phyloP scores from a whole-genome alignment of 1,140 invertebrate genomes.

The Doryteuthis pealeii region DNA sequence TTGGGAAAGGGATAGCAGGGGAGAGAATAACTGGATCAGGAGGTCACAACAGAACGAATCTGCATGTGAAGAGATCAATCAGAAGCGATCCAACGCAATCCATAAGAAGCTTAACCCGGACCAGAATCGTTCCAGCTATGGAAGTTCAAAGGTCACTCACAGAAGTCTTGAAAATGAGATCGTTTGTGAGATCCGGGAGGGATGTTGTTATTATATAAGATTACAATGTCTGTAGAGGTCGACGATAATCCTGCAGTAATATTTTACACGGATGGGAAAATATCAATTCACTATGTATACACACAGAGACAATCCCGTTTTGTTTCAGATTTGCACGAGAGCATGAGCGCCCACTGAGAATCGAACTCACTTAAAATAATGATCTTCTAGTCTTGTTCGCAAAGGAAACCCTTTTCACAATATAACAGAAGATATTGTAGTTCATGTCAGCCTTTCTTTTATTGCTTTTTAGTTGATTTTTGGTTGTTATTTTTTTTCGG shows the following conservation, averaged over 20 bases:
- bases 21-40: neutral
- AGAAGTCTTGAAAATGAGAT: neutral
- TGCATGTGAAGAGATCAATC: neutral
- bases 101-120: neutral
- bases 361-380: no score
- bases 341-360: no score
- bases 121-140: neutral
- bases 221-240: neutral
- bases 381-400: no score
- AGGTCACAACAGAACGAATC: neutral
- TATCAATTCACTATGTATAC: neutral
- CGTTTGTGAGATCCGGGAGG: neutral
- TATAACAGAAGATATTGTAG: no score
- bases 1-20: neutral
- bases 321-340: neutral
- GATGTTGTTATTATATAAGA: neutral
- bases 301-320: neutral
- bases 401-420: no score
- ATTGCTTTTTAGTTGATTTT: no score
- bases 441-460: no score
- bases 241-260: neutral
- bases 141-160: neutral
- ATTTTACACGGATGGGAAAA: neutral
- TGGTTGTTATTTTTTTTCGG: no score
- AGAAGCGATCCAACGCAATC: neutral